Percentiles rank a stretch among this genome's conserved stretches.
These are phyloP conservation scores for Rhamnusium bicolor DNA, from an alignment of 2,888 invertebrate species.

Conservation along the genomic window DNA sequence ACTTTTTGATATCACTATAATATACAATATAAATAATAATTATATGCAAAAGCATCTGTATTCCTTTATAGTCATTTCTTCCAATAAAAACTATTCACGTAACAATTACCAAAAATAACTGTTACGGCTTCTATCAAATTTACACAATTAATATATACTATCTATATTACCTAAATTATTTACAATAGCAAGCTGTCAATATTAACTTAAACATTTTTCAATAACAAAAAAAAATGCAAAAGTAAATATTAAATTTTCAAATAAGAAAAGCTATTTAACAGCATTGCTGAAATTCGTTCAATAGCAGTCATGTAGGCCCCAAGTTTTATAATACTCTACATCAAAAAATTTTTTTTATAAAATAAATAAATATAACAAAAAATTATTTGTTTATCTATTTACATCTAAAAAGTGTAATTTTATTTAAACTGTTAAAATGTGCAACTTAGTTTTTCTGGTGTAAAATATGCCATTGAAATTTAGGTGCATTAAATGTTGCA, in stretches of 20 bases:
- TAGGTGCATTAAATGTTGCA: not conserved
- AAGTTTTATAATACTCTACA: too few relatives aligned
- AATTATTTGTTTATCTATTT: not conserved
- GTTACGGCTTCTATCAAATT: conserved; percentile 29
- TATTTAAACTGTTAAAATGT: not conserved
- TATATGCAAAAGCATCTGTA: conserved; percentile 44
- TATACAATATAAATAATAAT: conserved; percentile 40
- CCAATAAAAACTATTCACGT: conserved; percentile 28
- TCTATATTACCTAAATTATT: conserved; percentile 28
- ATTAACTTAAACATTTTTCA: not conserved
- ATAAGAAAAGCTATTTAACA: conserved; percentile 19
- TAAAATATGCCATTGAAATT: not conserved
- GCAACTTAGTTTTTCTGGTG: not conserved
- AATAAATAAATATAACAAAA: not conserved
- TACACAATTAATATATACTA: conserved; percentile 24
- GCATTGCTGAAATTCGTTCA: conserved; percentile 31
- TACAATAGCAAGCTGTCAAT: conserved; percentile 35
- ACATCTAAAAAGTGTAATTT: not conserved
- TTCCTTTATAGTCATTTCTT: conserved; percentile 20
- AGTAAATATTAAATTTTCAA: conserved; percentile 12
- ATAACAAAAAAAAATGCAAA: not conserved
- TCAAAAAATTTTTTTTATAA: too few relatives aligned
- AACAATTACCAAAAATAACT: conserved; percentile 23
- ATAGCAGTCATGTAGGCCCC: conserved; percentile 24
- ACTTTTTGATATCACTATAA: conserved; percentile 42